Evolutionary conservation across 2,797 vertebrate species (phyloP).

Genomic region (Neostethus bicornis): DNA sequence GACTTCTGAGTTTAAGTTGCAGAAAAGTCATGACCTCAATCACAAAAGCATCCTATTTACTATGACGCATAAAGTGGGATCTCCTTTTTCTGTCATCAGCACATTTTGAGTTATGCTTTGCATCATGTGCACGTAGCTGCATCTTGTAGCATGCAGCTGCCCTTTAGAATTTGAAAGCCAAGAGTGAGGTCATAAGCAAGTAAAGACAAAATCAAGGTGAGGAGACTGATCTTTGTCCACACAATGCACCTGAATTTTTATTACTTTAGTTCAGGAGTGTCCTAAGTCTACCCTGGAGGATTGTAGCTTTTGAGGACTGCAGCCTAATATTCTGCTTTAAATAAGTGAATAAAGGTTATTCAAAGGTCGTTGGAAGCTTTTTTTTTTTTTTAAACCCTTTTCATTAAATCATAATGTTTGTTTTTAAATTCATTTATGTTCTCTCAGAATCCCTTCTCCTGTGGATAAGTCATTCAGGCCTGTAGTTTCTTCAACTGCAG

Average conservation of each 20-base stretch:
- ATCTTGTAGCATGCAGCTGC: not conserved
- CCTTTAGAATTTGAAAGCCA: constrained; percentile 14
- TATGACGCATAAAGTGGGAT: not conserved
- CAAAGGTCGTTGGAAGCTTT: too few species aligned
- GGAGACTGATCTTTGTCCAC: not conserved
- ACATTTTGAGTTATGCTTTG: constrained; percentile 25
- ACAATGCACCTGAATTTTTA: constrained; percentile 5
- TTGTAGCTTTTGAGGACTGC: too few species aligned
- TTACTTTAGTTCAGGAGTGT: too few species aligned
- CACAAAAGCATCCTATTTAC: constrained; percentile 1
- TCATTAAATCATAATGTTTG: constrained; percentile 8
- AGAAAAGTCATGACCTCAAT: not conserved
- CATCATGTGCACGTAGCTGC: not conserved
- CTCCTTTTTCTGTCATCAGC: constrained; percentile 21
- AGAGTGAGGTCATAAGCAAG: constrained; percentile 7
- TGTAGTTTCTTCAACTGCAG: constrained; percentile 34
- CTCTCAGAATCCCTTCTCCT: constrained; percentile 4
- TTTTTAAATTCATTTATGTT: constrained; percentile 1
- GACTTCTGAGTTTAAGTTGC: not conserved
- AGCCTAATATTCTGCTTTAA: too few species aligned
- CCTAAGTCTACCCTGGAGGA: too few species aligned
- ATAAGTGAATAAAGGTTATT: too few species aligned
- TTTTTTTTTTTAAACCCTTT: too few species aligned
- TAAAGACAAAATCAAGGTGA: constrained; percentile 8
- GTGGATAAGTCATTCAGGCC: not conserved